Base-by-base conservation (phyloP, 1,140 invertebrate genomes). In the Drosophila funebris region DNA sequence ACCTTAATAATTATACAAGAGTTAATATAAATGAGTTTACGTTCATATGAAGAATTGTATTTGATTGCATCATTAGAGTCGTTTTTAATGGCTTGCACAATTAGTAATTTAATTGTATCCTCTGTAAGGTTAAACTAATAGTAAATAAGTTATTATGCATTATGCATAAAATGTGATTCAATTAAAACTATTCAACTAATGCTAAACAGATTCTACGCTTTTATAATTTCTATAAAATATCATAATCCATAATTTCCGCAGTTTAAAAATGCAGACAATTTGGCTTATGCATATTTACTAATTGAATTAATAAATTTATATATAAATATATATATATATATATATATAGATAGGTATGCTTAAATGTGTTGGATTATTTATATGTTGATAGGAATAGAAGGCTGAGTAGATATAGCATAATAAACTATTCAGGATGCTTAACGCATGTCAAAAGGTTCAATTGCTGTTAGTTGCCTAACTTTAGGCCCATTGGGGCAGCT, bases 241-340 rank as follows among this genome's bases (percentile, higher is more conserved):
- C 29, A 69, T 66, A 84, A 80, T 85, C 48, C 63, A 62, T 71
- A 27, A 37, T 64, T 70, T 74, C 76, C 56, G 68, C 68, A 56
- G 68, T 24, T 70, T 70, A 70, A 63, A 62, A 70, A 27, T 54
- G 14, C 48, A 61, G 54, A 52, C 29, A 46, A 37, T 7, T 41
- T 31, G 46, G 44, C 66, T 69, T 75, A 48, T 53, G 41, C 43
- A 41, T 54, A 52, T 50, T 67, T 67, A 24, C 71, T 78, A 82
- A 82, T 83, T 82, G 72, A 82, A 83, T 82, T 83, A 82, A 83
- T 78, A 78, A 83, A 67, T 58, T 68, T 44, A 69, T 50, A 54
- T 53, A 11, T 4, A 18, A 14, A 52, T 31, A 31, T 20, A n/a
- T 14, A 18, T 3, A 9, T 9, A n/a, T 16, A 44, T 33, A 46